Conservation (phyloP, 2,113 vertebrate species). For the Antechinus flavipes region DNA sequence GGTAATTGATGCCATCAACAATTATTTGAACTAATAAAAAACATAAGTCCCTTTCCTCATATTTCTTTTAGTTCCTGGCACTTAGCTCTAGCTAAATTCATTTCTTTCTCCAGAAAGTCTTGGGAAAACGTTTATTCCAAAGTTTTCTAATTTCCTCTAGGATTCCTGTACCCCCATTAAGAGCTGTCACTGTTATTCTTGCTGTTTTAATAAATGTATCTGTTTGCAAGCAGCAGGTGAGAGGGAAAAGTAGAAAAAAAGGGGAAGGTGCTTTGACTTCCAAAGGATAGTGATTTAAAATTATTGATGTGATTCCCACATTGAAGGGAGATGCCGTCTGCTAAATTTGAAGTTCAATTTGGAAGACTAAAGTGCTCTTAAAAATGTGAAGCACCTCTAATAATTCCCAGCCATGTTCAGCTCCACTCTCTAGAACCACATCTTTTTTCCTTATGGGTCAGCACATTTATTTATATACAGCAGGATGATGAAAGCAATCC, state of each 20-base stretch:
- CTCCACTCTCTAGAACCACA: slow-evolving; percentile 43
- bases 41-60: neutral
- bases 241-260: neutral
- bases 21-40: neutral
- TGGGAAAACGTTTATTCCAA: neutral
- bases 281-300: slow-evolving; percentile 58
- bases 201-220: slow-evolving; percentile 45
- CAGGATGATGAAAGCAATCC: neutral
- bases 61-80: neutral
- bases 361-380: slow-evolving; percentile 68
- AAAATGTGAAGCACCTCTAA: slow-evolving; percentile 60
- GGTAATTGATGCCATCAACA: neutral
- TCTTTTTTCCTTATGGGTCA: neutral
- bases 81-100: neutral
- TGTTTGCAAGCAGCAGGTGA: neutral
- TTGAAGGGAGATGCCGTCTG: slow-evolving; percentile 34
- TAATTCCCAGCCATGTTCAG: slow-evolving; percentile 64
- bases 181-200: slow-evolving; percentile 33
- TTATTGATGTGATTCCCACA: slow-evolving; percentile 58
- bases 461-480: neutral
- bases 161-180: neutral
- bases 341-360: slow-evolving; percentile 69
- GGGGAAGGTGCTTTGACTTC: neutral
- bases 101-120: neutral
- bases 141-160: neutral